Evolutionary conservation across 2,797 vertebrate species (phyloP), one percentile per base, ranked within the genome.

Genomic region (Ciconia nigra): DNA sequence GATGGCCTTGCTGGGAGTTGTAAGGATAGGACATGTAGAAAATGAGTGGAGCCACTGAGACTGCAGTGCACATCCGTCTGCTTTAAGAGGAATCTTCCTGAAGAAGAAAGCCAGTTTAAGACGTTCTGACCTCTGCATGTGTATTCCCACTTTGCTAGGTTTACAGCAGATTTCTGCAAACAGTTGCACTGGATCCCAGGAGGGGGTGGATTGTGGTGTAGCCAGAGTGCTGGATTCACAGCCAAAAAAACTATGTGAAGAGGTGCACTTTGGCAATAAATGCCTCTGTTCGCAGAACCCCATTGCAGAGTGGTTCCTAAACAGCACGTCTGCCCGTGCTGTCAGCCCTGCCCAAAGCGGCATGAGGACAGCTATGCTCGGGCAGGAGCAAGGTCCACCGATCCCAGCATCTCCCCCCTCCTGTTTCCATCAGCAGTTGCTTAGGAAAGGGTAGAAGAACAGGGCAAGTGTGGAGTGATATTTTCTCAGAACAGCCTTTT

Each of bases 91-190:
- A 62, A 87, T 19, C 31, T 65, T 55, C 41, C 33, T 37, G 11
- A 62, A 25, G 59, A 81, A 46, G 31, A 62, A 76, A 79, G 13
- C 4, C 29, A 13, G 2, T 24, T 41, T 46, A 69, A 71, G 49
- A 21, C 0, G 1, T 17, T 67, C 44, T 63, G 59, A 55, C 19
- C 11, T 65, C 26, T 33, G 5, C 8, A 3, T 0, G 1, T 20
- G 4, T 37, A n/a, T 42, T 69, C 22, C 41, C 67, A 37, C 28
- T 31, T 46, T 58, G 19, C n/a, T 61, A 1, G 0, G 31, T 13
- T 65, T 70, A 31, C 22, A 58, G 67, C 26, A 44, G 57, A 29
- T 26, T 49, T 42, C 71, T 79, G 44, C 81, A n/a, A n/a, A 41
- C 12, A 15, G 28, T 9, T 69, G 39, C 39, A 28, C 13, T 54